Evolutionary conservation across 1,140 invertebrate genomes (phyloP).

Genomic region (Diuraphis noxia): DNA sequence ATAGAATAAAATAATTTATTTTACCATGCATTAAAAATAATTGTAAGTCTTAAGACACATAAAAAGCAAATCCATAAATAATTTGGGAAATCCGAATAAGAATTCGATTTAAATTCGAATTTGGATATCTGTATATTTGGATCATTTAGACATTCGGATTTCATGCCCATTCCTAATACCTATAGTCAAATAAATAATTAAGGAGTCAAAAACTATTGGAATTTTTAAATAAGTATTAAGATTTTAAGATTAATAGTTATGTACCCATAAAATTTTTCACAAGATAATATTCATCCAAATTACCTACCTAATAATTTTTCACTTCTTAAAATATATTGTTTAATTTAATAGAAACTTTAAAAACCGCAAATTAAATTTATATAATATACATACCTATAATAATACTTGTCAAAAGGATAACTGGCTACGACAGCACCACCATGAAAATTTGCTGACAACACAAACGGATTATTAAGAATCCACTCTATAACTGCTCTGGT

Average conservation of each 20-base stretch:
- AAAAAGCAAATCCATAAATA: too few species aligned
- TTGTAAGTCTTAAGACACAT: too few species aligned
- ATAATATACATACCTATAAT: conserved; percentile 59
- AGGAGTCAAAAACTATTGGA: not conserved
- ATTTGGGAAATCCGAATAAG: too few species aligned
- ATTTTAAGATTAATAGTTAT: not conserved
- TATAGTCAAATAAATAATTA: not conserved
- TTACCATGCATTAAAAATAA: too few species aligned
- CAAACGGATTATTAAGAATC: conserved; percentile 83
- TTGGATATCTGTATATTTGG: too few species aligned
- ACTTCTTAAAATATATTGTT: too few species aligned
- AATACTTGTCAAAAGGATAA: conserved; percentile 81
- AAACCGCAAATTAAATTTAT: not conserved
- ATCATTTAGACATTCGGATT: too few species aligned
- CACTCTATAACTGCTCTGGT: conserved; percentile 89
- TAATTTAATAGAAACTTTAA: not conserved
- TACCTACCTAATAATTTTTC: too few species aligned
- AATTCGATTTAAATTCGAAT: too few species aligned
- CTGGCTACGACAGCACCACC: conserved; percentile 89
- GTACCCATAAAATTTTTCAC: not conserved
- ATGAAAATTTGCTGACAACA: conserved; percentile 88
- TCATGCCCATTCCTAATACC: too few species aligned
- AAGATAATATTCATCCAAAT: not conserved
- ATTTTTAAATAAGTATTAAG: not conserved
- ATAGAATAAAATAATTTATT: too few species aligned